phyloP scores from a whole-genome alignment of 2,797 vertebrate species.

The Sebastes hubbsi region DNA sequence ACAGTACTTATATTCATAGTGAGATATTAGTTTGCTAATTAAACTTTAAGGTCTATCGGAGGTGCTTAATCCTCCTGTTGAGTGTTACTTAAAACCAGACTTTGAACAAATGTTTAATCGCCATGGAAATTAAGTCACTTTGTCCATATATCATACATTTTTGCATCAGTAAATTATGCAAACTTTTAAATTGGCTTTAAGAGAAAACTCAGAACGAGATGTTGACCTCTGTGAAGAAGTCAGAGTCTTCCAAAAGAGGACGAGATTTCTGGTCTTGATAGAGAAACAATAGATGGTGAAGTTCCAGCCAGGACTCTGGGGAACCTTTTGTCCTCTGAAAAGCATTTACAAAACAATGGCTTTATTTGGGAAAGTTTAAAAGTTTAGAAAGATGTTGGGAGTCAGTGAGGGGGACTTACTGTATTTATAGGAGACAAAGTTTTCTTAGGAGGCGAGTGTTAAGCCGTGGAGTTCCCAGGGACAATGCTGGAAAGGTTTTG shows the following conservation, averaged over 20 bases:
- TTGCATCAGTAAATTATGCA: neutral
- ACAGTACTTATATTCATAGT: neutral
- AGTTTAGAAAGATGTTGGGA: neutral
- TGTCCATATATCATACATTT: neutral
- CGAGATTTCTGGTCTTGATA: slow-evolving; percentile 24
- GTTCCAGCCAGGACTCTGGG: slow-evolving; percentile 39
- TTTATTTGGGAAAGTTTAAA: neutral
- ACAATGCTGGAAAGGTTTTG: slow-evolving; percentile 48
- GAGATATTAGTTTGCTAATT: neutral
- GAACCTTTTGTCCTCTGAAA: slow-evolving; percentile 44
- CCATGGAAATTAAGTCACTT: neutral
- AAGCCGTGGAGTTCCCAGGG: slow-evolving; percentile 13
- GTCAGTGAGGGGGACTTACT: neutral
- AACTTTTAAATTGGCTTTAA: neutral
- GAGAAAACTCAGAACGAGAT: neutral
- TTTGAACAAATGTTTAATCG: neutral
- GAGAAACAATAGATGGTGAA: slow-evolving; percentile 45
- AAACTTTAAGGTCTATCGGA: neutral
- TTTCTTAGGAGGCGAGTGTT: neutral
- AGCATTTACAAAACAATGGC: slow-evolving; percentile 34
- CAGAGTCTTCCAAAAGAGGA: neutral
- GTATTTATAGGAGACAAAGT: slow-evolving; percentile 5
- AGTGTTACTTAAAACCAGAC: neutral
- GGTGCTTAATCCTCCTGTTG: neutral
- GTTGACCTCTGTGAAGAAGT: slow-evolving; percentile 29